Conservation (phyloP, 1,140 invertebrate genomes). For the Sycophaga agraensis region DNA sequence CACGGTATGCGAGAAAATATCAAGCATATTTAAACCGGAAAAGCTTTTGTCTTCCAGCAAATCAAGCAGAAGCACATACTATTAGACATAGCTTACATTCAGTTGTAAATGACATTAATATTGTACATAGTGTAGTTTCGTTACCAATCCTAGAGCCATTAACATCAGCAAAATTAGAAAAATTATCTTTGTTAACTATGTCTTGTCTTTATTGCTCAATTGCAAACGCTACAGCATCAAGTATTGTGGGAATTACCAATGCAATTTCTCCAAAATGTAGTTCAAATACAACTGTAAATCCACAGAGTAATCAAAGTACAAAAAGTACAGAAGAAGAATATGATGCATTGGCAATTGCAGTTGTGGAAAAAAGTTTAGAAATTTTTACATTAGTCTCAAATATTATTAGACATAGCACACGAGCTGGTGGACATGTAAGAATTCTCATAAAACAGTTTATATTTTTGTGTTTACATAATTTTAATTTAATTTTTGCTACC, state of each 20-base stretch:
- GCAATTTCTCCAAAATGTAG: constrained; percentile 65
- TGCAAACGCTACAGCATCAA: constrained; percentile 68
- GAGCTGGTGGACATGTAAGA: constrained; percentile 83
- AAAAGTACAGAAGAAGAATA: constrained; percentile 69
- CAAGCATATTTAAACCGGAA: constrained; percentile 70
- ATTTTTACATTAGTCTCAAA: constrained; percentile 80
- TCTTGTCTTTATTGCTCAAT: constrained; percentile 80
- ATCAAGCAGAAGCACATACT: constrained; percentile 73
- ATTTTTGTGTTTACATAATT: constrained; percentile 5
- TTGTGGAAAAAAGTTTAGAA: constrained; percentile 75
- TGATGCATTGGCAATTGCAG: constrained; percentile 68
- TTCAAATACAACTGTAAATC: constrained; percentile 44
- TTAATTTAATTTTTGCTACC: constrained; percentile 18
- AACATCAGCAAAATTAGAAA: constrained; percentile 75
- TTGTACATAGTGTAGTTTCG: constrained; percentile 79
- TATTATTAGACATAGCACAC: constrained; percentile 79
- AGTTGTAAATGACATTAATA: constrained; percentile 79
- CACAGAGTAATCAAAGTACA: constrained; percentile 51
- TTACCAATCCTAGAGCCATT: constrained; percentile 86
- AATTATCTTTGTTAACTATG: constrained; percentile 74
- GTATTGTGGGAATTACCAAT: constrained; percentile 66
- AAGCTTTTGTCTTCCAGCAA: constrained; percentile 67
- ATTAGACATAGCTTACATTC: constrained; percentile 74
- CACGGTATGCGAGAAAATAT: constrained; percentile 71
- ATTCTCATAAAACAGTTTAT: constrained; percentile 22